Conservation (phyloP, 2,797 vertebrate species). For the Gallirallus australis region DNA sequence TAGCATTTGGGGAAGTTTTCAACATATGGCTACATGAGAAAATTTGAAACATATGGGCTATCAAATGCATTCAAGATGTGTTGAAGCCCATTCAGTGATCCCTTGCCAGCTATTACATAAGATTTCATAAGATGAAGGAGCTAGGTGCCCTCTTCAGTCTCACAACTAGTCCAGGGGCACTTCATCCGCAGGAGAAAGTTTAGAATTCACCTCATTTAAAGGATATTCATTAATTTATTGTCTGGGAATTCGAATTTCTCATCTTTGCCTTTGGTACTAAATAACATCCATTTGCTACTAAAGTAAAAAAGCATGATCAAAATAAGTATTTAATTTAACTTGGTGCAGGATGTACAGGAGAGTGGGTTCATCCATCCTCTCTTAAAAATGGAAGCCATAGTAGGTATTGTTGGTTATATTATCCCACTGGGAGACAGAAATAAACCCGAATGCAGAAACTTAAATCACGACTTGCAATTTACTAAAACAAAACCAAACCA, state of each 20-base stretch:
- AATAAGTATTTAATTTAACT: slow-evolving; percentile 39
- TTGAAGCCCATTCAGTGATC: neutral
- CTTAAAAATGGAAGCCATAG: slow-evolving; percentile 33
- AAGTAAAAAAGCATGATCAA: neutral
- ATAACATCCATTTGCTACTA: neutral
- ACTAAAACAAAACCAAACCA: slow-evolving; percentile 70
- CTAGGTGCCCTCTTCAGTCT: neutral
- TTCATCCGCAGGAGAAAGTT: neutral
- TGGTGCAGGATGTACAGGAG: neutral
- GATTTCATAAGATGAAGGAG: neutral
- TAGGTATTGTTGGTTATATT: slow-evolving; percentile 62
- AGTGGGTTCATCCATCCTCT: slow-evolving; percentile 34
- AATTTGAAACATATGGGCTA: slow-evolving; percentile 39
- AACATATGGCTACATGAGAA: slow-evolving; percentile 16
- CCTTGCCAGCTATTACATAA: neutral
- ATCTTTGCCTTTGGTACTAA: neutral
- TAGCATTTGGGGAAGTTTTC: slow-evolving; percentile 36
- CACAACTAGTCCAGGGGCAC: neutral
- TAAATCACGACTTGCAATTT: slow-evolving; percentile 68
- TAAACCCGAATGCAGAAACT: slow-evolving; percentile 59
- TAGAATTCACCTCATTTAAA: neutral
- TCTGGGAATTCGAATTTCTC: neutral
- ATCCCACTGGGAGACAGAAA: slow-evolving; percentile 71
- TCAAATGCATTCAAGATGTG: neutral
- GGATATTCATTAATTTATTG: neutral